Conservation (phyloP, 2,888 invertebrate genomes). For the Polydrusus cervinus region DNA sequence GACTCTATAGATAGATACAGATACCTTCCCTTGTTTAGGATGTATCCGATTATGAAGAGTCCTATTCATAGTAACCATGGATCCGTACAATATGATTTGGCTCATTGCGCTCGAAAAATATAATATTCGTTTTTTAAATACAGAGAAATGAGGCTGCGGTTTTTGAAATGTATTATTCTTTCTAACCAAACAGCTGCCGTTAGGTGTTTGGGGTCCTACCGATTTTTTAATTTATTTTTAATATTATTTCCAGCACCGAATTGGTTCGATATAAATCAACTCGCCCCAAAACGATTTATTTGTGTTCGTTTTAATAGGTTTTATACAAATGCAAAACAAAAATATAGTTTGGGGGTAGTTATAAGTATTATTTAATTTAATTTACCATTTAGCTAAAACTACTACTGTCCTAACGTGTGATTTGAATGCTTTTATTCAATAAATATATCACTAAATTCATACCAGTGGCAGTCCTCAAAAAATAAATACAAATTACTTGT, state of each 20-base stretch:
- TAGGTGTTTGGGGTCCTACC: constrained; percentile 30
- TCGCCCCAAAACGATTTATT: constrained; percentile 8
- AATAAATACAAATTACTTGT: too few relatives aligned
- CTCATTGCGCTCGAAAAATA: constrained; percentile 71
- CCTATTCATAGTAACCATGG: constrained; percentile 68
- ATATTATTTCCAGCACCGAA: constrained; percentile 42
- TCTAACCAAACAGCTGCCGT: constrained; percentile 45
- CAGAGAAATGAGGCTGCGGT: constrained; percentile 65
- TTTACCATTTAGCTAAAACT: too few relatives aligned
- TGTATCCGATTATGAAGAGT: constrained; percentile 69
- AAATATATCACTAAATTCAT: too few relatives aligned
- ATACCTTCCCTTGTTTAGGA: constrained; percentile 48
- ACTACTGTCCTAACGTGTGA: too few relatives aligned
- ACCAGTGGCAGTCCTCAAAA: too few relatives aligned
- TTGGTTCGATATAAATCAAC: constrained; percentile 32
- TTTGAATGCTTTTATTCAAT: too few relatives aligned
- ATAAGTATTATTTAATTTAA: background rate
- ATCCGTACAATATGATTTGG: constrained; percentile 70
- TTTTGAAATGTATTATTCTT: constrained; percentile 58
- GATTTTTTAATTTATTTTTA: constrained; percentile 58
- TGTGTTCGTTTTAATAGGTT: background rate
- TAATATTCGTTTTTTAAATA: constrained; percentile 66
- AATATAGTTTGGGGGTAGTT: background rate
- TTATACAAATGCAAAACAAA: constrained; percentile 9
- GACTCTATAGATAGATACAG: constrained; percentile 33